Evolutionary conservation across 2,797 vertebrate species (phyloP).

Genomic region (Tenualosa ilisha): DNA sequence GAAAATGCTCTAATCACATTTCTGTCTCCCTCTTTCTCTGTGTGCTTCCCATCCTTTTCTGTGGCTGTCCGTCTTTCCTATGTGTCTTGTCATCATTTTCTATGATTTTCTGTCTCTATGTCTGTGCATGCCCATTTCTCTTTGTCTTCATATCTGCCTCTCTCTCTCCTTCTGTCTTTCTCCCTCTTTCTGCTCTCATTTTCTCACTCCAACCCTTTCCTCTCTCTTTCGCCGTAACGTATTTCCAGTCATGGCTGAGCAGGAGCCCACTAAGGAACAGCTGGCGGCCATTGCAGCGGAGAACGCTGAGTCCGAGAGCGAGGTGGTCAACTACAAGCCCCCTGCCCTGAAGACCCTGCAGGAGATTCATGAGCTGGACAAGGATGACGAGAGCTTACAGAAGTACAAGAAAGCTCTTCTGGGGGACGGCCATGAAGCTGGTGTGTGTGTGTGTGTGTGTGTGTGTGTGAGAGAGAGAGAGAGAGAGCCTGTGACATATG

Average conservation of each 20-base stretch:
- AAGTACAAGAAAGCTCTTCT: conserved; percentile 96
- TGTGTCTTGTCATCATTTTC: neutral
- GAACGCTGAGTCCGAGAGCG: conserved; percentile 75
- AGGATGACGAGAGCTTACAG: conserved; percentile 92
- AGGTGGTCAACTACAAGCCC: conserved; percentile 82
- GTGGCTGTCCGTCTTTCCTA: neutral
- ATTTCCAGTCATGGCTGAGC: conserved; percentile 83
- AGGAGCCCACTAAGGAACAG: conserved; percentile 90
- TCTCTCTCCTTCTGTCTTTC: neutral
- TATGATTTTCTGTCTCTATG: neutral
- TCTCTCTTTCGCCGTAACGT: neutral
- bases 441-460: conserved; percentile 67
- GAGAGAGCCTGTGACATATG: too few species aligned
- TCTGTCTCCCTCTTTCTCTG: neutral
- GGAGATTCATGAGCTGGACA: conserved; percentile 94
- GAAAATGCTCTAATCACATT: neutral
- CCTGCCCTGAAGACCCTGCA: conserved; percentile 92
- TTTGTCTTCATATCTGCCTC: neutral
- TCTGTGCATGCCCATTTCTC: neutral
- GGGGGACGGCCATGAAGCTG: conserved; percentile 59
- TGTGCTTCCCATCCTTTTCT: neutral
- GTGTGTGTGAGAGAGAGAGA: too few species aligned
- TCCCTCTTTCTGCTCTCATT: neutral
- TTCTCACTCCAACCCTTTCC: neutral
- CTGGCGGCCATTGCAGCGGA: conserved; percentile 87